Base-by-base conservation (phyloP, 2,888 invertebrate genomes). In the Xanthorhoe designata region DNA sequence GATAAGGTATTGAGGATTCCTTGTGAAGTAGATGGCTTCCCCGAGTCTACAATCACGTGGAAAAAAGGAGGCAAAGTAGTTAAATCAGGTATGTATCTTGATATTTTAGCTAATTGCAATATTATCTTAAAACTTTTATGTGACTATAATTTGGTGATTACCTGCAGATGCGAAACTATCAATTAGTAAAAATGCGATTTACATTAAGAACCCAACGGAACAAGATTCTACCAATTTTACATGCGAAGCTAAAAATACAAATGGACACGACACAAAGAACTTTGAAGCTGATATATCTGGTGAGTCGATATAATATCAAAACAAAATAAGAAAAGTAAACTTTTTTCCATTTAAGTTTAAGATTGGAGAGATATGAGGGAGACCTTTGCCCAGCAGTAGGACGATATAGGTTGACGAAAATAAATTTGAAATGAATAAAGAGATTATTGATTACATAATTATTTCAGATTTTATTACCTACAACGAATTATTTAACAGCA, bases 21-120 rank as follows among this genome's bases (percentile, higher is more conserved):
- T n/a, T 78, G 78, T 38, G 66, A 74, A 15, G 72, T 69, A 6
- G 66, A 67, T 50, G 77, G 79, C 19, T 68, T 72, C 50, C 79
- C 78, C 2, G 69, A 72, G 58, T 77, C 79, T 6, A 49, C 15
- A 8, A 61, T 78, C 6, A 53, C 57, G 6, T 78, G 78, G 78
- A 70, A 50, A 52, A 49, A 52, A 5, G 56, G 51, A 0, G 69
- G 52, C 1, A 63, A 58, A 61, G n/a, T 35, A 9, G 42, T 54
- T 13, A 57, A 32, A n/a, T 61, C 68, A 61, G 68, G 68, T 68
- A 61, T 32, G 32, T 35, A 9, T 13, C 13, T 4, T 42, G 5
- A 24, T 54, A 10, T 9, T 38, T 24, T 24, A 24, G 4, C 4
- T 24, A 24, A 3, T 24, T 42, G 13, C 10, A 42, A 42, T 4